A percentile compares a stretch with the other conserved stretches of the same genome.
Evolutionary conservation across 2,888 invertebrate species (phyloP).

Genomic region (Apodemia mormo): DNA sequence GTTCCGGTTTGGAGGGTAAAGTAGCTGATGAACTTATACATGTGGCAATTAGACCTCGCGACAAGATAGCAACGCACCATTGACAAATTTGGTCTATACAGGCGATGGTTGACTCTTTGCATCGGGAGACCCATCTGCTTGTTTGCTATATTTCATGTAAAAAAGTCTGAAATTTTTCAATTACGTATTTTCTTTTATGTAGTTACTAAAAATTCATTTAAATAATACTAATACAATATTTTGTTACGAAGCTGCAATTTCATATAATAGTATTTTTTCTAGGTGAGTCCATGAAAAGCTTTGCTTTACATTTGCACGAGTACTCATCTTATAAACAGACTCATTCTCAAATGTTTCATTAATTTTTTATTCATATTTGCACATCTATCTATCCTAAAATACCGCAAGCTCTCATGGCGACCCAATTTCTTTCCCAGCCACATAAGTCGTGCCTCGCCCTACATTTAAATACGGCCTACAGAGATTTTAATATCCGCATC

Average conservation of each 20-base stretch:
- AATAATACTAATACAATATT: not conserved
- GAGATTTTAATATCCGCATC: constrained; percentile 14
- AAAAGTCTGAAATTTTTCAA: no score
- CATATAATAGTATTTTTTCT: not conserved
- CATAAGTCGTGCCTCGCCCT: constrained; percentile 30
- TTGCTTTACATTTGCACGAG: not conserved
- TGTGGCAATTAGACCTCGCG: no score
- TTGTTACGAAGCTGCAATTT: not conserved
- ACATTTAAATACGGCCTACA: constrained; percentile 21
- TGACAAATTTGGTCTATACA: no score
- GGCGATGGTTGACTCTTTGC: no score
- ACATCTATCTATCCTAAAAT: constrained; percentile 33
- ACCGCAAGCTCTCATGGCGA: constrained; percentile 28
- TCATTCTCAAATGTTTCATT: constrained; percentile 15
- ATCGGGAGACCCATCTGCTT: no score
- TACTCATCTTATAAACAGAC: not conserved
- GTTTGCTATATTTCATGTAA: no score
- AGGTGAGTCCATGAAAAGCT: not conserved
- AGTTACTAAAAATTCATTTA: not conserved
- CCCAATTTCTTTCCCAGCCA: constrained; percentile 31
- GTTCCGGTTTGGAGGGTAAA: no score
- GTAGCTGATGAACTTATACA: no score
- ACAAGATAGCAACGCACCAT: no score
- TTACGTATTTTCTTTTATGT: no score
- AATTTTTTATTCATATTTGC: constrained; percentile 20